Evolutionary conservation across 2,888 invertebrate species (phyloP).

Genomic region (Amblyjoppa proteus): DNA sequence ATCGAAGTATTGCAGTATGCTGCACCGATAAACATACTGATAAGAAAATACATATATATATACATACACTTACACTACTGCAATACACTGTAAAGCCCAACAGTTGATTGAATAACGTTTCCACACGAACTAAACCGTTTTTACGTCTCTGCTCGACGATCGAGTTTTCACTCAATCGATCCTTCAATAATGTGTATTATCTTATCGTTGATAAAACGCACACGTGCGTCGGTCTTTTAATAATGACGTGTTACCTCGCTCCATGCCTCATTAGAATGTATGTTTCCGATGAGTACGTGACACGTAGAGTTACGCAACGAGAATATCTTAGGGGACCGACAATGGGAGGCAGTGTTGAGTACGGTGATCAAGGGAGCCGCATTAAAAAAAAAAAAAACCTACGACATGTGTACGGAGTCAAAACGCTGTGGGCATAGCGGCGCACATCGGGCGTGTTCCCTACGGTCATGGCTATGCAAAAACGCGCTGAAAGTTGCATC

Average conservation of each 20-base stretch:
- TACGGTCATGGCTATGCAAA: not conserved
- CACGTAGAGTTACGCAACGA: slow-evolving; percentile 58
- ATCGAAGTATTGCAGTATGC: not conserved
- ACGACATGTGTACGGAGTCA: slow-evolving; percentile 1
- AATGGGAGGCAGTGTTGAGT: slow-evolving; percentile 33
- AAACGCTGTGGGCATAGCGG: slow-evolving; percentile 7
- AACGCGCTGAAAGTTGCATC: slow-evolving; percentile 17
- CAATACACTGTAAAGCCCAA: not conserved
- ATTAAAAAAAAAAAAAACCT: not conserved
- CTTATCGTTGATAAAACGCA: slow-evolving; percentile 46
- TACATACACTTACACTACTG: not conserved
- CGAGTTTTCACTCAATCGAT: not conserved
- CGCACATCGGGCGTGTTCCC: not conserved
- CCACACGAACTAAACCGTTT: not conserved
- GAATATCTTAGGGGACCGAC: slow-evolving; percentile 54
- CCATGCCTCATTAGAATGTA: slow-evolving; percentile 46
- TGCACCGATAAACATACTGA: not conserved
- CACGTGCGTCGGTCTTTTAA: slow-evolving; percentile 38
- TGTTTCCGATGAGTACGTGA: slow-evolving; percentile 56
- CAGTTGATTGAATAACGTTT: not conserved
- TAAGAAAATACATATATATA: not conserved
- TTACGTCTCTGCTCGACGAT: not conserved
- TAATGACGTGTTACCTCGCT: slow-evolving; percentile 50
- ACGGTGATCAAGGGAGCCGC: not conserved
- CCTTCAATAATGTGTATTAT: not conserved